Evolutionary conservation across 2,797 vertebrate species (phyloP).

Genomic region (Masticophis lateralis): DNA sequence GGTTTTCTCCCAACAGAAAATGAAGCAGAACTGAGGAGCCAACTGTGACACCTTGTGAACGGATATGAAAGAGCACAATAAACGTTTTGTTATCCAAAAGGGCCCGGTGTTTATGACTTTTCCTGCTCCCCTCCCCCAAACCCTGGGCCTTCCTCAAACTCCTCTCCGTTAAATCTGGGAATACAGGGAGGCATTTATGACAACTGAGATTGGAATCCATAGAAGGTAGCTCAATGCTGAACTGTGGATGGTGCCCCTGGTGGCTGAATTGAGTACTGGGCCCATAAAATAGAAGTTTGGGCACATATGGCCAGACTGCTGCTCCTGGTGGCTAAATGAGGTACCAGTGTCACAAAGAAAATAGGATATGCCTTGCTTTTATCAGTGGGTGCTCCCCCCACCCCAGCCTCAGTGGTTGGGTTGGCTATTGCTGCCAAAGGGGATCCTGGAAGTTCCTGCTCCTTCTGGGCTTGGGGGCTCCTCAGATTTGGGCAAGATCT

Average conservation of each 20-base stretch:
- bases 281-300: neutral
- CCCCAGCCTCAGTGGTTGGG: neutral
- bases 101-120: neutral
- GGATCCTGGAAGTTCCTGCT: neutral
- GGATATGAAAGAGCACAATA: neutral
- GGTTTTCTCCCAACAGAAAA: neutral
- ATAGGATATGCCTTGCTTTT: neutral
- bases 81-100: neutral
- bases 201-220: no score
- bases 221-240: no score
- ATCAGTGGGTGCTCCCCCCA: neutral
- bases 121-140: neutral
- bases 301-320: neutral
- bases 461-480: neutral
- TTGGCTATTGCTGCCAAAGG: neutral
- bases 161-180: neutral
- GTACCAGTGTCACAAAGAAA: neutral
- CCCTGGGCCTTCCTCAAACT: no score
- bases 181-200: no score
- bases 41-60: fast-evolving
- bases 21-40: neutral
- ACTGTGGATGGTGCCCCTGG: neutral
- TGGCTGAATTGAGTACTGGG: no score
- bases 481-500: neutral
- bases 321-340: neutral